These are phyloP conservation scores for Machimus rusticus DNA, from an alignment of 2,888 invertebrate genomes.

Conservation along the genomic window DNA sequence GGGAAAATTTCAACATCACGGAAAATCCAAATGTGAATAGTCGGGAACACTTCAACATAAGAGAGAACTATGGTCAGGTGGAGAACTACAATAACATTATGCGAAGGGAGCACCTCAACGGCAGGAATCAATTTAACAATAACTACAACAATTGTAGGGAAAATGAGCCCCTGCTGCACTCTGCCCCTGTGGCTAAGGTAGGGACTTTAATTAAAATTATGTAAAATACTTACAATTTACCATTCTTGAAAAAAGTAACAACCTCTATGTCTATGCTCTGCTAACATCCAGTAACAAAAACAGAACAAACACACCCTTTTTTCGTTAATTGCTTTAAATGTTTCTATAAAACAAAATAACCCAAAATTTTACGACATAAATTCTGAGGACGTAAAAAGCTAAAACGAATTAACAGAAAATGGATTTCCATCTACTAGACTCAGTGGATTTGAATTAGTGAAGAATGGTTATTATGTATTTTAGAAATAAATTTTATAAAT, in stretches of 20 bases:
- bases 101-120: constrained; percentile 51
- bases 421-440: no score
- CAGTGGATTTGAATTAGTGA: no score
- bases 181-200: constrained; percentile 62
- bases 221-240: not conserved
- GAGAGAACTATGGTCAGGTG: constrained; percentile 53
- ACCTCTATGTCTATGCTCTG: not conserved
- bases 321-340: not conserved
- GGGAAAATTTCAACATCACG: constrained; percentile 62
- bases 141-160: constrained; percentile 61
- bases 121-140: constrained; percentile 54
- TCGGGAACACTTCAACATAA: constrained; percentile 54
- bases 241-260: not conserved
- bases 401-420: no score
- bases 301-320: no score
- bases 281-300: not conserved
- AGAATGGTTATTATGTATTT: no score
- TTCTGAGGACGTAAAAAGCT: no score
- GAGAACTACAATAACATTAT: constrained; percentile 55
- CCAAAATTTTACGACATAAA: no score
- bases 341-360: no score
- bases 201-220: constrained; percentile 46
- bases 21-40: constrained; percentile 59
- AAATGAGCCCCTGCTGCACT: constrained; percentile 63
- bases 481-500: no score